A percentile compares a stretch with the other conserved stretches of the same genome.
Evolutionary conservation across 1,140 invertebrate species (phyloP).

Genomic region (Anastrepha obliqua): DNA sequence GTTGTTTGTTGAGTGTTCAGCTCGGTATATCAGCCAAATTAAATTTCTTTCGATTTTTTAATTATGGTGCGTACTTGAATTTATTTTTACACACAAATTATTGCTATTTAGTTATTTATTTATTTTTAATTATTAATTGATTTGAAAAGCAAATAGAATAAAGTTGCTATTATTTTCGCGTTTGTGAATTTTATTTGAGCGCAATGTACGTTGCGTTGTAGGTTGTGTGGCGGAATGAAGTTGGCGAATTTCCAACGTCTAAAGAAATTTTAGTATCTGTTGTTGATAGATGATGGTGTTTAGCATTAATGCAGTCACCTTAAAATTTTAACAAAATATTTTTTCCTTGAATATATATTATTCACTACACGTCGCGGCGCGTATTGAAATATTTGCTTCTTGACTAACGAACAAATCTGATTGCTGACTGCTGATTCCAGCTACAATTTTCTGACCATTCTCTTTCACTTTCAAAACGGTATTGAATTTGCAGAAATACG

Average conservation of each 20-base stretch:
- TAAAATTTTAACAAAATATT: not conserved
- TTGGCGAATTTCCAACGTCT: not conserved
- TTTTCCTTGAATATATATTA: not conserved
- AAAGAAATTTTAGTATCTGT: not conserved
- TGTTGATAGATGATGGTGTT: not conserved
- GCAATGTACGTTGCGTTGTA: conserved; percentile 19
- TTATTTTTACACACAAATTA: not conserved
- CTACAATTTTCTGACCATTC: conserved; percentile 33
- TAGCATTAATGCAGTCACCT: not conserved
- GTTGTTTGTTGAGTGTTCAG: not conserved
- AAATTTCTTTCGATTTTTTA: too few relatives aligned
- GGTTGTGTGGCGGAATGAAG: conserved; percentile 40
- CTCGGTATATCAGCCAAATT: not conserved
- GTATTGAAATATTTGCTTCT: not conserved
- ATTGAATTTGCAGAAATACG: not conserved
- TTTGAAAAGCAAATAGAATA: not conserved
- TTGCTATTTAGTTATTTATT: not conserved
- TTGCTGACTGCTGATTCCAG: not conserved
- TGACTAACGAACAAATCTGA: not conserved
- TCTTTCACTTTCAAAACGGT: conserved; percentile 27
- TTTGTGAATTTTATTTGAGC: not conserved
- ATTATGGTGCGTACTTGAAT: too few relatives aligned
- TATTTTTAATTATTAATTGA: not conserved
- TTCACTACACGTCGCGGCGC: not conserved
- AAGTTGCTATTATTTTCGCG: not conserved